Percentiles rank a stretch among this genome's conserved stretches.
These are phyloP conservation scores for Aramus guarauna DNA, from an alignment of 2,113 vertebrate genomes.

Conservation along the genomic window DNA sequence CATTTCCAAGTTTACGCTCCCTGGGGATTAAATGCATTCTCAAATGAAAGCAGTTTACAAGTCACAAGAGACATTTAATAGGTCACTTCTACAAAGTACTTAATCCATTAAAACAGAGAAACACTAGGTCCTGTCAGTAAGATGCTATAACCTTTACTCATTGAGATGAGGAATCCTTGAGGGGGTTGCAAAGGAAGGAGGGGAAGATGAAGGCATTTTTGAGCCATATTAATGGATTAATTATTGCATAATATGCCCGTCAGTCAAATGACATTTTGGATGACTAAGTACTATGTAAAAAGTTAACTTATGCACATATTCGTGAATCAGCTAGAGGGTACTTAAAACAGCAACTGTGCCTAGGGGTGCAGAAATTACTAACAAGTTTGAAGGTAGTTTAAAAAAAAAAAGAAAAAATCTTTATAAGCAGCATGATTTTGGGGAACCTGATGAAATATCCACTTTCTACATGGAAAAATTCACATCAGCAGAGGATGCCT, in stretches of 20 bases:
- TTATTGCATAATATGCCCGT: slow-evolving; percentile 19
- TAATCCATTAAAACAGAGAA: neutral
- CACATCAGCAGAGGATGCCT: neutral
- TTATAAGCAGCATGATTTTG: neutral
- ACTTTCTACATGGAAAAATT: neutral
- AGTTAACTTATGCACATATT: slow-evolving; percentile 25
- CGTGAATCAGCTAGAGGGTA: neutral
- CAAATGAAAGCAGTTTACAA: slow-evolving; percentile 27
- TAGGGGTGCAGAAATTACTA: neutral
- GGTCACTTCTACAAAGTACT: neutral
- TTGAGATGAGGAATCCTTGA: neutral
- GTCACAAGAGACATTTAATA: neutral
- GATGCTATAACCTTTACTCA: neutral
- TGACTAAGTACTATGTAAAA: slow-evolving; percentile 3
- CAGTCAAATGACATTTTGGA: slow-evolving; percentile 18
- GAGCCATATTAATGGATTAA: slow-evolving; percentile 11
- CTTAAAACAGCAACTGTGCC: neutral
- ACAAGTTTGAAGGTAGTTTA: neutral
- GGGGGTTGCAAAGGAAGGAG: neutral
- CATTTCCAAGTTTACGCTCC: neutral
- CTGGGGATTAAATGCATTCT: slow-evolving; percentile 6
- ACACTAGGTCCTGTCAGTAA: neutral
- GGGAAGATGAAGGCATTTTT: neutral
- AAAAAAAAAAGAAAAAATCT: neutral
- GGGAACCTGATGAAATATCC: neutral